phyloP scores from a whole-genome alignment of 2,888 invertebrate genomes.

The Taenaris catops region DNA sequence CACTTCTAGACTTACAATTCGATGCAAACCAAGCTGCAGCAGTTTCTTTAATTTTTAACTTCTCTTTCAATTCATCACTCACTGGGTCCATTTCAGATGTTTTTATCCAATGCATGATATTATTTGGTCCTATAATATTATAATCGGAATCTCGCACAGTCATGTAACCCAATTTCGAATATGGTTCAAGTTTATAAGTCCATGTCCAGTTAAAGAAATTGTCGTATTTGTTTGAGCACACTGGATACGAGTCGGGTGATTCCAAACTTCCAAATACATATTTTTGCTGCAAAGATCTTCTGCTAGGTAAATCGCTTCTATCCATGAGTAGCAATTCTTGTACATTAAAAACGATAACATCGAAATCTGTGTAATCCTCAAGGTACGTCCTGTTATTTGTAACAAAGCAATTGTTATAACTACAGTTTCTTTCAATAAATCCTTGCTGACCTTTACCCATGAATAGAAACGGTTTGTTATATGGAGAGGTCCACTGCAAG shows the following conservation, averaged over 20 bases:
- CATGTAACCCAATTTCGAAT: slow-evolving; percentile 42
- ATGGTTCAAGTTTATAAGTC: slow-evolving; percentile 44
- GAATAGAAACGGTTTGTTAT: slow-evolving; percentile 39
- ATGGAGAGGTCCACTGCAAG: slow-evolving; percentile 42
- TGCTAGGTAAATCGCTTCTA: slow-evolving; percentile 27
- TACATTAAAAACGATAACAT: slow-evolving; percentile 45
- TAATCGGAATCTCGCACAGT: slow-evolving; percentile 33
- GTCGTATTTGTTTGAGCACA: slow-evolving; percentile 32
- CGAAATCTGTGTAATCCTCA: slow-evolving; percentile 36
- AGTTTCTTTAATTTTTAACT: slow-evolving; percentile 30
- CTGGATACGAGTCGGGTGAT: slow-evolving; percentile 42
- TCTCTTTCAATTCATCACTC: slow-evolving; percentile 27
- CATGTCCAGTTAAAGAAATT: slow-evolving; percentile 49
- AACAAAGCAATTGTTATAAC: slow-evolving; percentile 45
- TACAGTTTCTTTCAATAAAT: slow-evolving; percentile 40
- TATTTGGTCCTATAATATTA: slow-evolving; percentile 35
- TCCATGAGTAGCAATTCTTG: slow-evolving; percentile 31
- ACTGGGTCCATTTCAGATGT: slow-evolving; percentile 34
- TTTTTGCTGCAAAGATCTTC: slow-evolving; percentile 39
- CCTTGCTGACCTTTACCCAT: slow-evolving; percentile 36
- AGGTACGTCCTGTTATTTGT: slow-evolving; percentile 35
- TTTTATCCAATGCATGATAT: slow-evolving; percentile 35
- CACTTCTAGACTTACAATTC: slow-evolving; percentile 37
- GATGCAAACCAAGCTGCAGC: slow-evolving; percentile 51
- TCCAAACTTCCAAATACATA: slow-evolving; percentile 44